phyloP scores from a whole-genome alignment of 2,888 invertebrate genomes.

The Serrognathus titanus region DNA sequence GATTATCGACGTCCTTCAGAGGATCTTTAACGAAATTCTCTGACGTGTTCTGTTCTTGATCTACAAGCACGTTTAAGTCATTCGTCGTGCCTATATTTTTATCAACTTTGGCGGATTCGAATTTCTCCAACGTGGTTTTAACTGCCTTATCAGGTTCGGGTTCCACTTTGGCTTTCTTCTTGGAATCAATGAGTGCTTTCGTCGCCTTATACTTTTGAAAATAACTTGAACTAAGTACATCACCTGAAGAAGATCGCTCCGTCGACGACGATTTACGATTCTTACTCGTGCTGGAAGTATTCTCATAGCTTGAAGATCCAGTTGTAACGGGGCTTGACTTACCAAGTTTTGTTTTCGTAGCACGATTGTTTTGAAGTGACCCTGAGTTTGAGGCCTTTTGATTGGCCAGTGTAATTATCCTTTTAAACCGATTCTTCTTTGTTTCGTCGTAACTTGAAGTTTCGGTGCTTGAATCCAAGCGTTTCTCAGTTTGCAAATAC shows the following conservation, averaged over 20 bases:
- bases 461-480: slow-evolving; percentile 13
- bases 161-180: neutral
- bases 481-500: neutral
- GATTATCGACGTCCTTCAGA: neutral
- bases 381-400: neutral
- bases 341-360: neutral
- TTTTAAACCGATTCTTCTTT: neutral
- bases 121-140: too few relatives aligned
- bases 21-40: neutral
- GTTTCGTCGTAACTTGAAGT: slow-evolving; percentile 3
- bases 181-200: slow-evolving; percentile 7
- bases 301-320: slow-evolving; percentile 5
- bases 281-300: slow-evolving; percentile 2
- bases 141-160: neutral
- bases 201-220: slow-evolving; percentile 11
- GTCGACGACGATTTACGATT: neutral
- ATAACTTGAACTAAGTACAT: slow-evolving; percentile 8
- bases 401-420: neutral
- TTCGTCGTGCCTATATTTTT: neutral
- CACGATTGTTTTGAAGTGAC: neutral
- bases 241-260: slow-evolving; percentile 2
- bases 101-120: neutral
- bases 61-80: neutral
- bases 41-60: neutral
- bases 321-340: neutral